Conservation (phyloP, 2,888 invertebrate genomes). For the Tubulanus polymorphus region DNA sequence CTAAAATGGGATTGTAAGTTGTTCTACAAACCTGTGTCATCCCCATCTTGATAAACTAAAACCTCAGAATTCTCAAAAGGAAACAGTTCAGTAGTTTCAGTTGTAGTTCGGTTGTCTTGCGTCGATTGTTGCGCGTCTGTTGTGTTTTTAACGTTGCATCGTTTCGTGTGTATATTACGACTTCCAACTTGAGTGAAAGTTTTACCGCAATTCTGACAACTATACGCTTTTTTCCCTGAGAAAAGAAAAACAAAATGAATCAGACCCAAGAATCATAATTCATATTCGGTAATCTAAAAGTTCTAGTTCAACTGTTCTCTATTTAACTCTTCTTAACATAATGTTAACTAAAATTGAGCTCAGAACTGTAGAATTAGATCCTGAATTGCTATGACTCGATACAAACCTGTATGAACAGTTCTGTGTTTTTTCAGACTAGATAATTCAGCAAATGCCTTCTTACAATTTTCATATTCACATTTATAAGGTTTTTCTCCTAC, state of each 20-base stretch:
- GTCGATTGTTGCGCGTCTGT: background rate
- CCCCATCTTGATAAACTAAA: too few species aligned
- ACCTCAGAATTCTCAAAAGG: background rate
- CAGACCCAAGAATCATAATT: too few species aligned
- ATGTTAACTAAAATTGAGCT: too few species aligned
- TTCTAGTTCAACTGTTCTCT: too few species aligned
- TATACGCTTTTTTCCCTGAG: constrained; percentile 28
- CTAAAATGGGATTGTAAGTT: too few species aligned
- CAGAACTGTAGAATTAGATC: too few species aligned
- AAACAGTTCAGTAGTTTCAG: background rate
- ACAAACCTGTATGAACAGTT: constrained; percentile 40
- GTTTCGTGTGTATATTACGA: constrained; percentile 29
- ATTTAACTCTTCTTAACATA: too few species aligned
- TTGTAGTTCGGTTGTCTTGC: background rate
- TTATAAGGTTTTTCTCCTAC: constrained; percentile 39
- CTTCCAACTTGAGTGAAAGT: constrained; percentile 31
- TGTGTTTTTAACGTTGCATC: constrained; percentile 9
- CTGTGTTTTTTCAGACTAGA: constrained; percentile 42
- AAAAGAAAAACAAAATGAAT: background rate
- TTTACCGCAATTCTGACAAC: constrained; percentile 27
- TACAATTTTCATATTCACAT: constrained; percentile 31
- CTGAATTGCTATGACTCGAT: too few species aligned
- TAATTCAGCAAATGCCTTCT: constrained; percentile 36
- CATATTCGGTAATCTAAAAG: too few species aligned
- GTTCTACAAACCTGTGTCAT: too few species aligned